Evolutionary conservation across 2,797 vertebrate species (phyloP), one percentile per base, ranked within the genome.

Genomic region (Bradypodion ventrale): DNA sequence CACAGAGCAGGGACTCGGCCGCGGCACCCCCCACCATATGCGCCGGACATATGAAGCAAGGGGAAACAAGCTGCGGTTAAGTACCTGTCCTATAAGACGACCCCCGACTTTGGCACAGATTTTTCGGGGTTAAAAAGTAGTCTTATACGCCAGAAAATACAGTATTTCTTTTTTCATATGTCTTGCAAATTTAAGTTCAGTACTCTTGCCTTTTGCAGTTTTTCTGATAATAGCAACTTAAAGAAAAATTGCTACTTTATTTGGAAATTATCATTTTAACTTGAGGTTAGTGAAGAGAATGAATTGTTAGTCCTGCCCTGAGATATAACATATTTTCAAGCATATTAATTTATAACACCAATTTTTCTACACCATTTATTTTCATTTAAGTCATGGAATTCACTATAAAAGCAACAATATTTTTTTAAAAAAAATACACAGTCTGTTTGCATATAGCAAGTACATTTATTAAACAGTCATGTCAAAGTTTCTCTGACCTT

Each of bases 401-500:
- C 56, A 78, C 78, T 78, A 80, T 68, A 68, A 69, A 75, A 68
- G 49, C 62, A 32, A 35, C 29, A 7, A 27, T 69, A 13, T 69
- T 37, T 25, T 25, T 32, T 65, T 21, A 7, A 25, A 52, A 12
- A 66, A 46, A 46, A 46, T 7, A 46, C 0, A 19, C 29, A 40
- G 15, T 37, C 23, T 6, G 42, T 42, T 60, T 63, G 5, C 73
- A 16, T 59, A 68, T 21, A 76, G 60, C 37, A 70, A 29, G 72
- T 16, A n/a, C 65, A n/a, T 19, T 60, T 59, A 37, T 80, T 75
- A 65, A 79, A 68, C 32, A 52, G 83, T 42, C 56, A 46, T 80
- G 44, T 60, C 52, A 46, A 68, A 60, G 25, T 76, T 85, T 77
- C 7, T 49, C 16, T 72, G 40, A 81, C 42, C 84, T 82, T 81